These are phyloP conservation scores for Falcunculus frontatus DNA, from an alignment of 2,113 vertebrate genomes.

Conservation along the genomic window DNA sequence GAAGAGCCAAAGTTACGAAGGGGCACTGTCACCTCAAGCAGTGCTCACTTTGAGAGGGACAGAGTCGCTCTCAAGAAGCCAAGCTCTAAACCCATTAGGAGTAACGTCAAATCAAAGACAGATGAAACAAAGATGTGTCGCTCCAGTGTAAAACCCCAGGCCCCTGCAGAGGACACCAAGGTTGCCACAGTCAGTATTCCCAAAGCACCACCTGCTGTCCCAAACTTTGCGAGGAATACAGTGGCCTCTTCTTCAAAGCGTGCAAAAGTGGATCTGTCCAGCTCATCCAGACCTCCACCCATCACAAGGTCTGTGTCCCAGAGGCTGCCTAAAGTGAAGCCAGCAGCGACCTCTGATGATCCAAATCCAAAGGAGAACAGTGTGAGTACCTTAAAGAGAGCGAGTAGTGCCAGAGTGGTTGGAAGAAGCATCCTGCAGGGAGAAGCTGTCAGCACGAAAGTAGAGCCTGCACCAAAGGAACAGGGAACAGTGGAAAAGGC, in stretches of 20 bases:
- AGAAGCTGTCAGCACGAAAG: constrained; percentile 45
- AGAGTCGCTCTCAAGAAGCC: constrained; percentile 78
- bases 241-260: constrained; percentile 86
- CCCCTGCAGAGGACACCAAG: constrained; percentile 66
- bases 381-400: constrained; percentile 71
- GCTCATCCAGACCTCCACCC: constrained; percentile 53
- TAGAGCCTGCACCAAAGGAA: constrained; percentile 64
- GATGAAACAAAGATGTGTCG: constrained; percentile 88
- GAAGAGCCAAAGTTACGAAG: constrained; percentile 78
- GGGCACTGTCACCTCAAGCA: constrained; percentile 40
- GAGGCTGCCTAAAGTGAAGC: constrained; percentile 67
- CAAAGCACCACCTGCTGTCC: constrained; percentile 64
- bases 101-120: constrained; percentile 74
- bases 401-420: constrained; percentile 75
- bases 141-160: constrained; percentile 73
- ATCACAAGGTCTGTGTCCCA: constrained; percentile 74
- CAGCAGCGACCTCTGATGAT: constrained; percentile 55
- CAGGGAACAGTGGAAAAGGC: constrained; percentile 75
- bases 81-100: constrained; percentile 83
- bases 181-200: background rate
- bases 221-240: constrained; percentile 90
- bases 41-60: constrained; percentile 74
- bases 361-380: constrained; percentile 62
- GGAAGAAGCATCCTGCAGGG: constrained; percentile 65
- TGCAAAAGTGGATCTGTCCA: constrained; percentile 73